These are phyloP conservation scores for Nerophis lumbriciformis DNA, from an alignment of 2,113 vertebrate genomes.

Conservation along the genomic window DNA sequence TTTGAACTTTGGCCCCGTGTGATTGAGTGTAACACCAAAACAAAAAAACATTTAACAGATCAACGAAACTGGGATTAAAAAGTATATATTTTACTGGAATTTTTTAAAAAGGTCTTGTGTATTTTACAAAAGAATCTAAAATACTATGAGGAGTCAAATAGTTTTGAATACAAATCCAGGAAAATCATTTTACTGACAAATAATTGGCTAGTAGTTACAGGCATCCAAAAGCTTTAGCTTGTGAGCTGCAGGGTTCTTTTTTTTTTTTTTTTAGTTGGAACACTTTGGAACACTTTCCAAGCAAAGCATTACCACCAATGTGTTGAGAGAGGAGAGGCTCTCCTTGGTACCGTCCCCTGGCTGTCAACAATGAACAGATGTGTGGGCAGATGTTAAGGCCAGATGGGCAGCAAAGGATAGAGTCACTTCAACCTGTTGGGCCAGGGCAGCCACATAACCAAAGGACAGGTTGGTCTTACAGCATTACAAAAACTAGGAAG, in stretches of 20 bases:
- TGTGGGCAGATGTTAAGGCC: conserved; percentile 80
- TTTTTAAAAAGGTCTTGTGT: too few species aligned
- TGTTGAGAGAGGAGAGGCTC: conserved; percentile 38
- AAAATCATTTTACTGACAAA: too few species aligned
- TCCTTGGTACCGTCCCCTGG: conserved; percentile 70
- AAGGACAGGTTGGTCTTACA: conserved; percentile 68
- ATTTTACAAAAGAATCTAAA: too few species aligned
- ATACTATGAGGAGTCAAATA: too few species aligned
- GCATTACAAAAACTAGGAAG: conserved; percentile 12
- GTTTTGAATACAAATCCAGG: too few species aligned
- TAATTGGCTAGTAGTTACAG: too few species aligned
- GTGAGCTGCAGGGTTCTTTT: neutral
- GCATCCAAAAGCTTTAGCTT: neutral
- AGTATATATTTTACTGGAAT: too few species aligned
- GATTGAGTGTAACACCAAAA: too few species aligned
- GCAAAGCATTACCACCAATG: conserved; percentile 11
- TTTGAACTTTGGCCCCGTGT: too few species aligned
- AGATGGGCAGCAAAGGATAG: conserved; percentile 77
- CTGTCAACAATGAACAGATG: conserved; percentile 66
- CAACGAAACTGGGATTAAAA: too few species aligned
- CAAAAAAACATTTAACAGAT: too few species aligned
- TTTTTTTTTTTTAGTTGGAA: neutral
- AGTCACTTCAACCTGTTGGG: conserved; percentile 83
- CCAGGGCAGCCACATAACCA: conserved; percentile 73
- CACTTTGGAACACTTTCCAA: neutral